A percentile compares a stretch with the other conserved stretches of the same genome.
These are phyloP conservation scores for Crocallis elinguaria DNA, from an alignment of 2,888 invertebrate species.

Conservation along the genomic window DNA sequence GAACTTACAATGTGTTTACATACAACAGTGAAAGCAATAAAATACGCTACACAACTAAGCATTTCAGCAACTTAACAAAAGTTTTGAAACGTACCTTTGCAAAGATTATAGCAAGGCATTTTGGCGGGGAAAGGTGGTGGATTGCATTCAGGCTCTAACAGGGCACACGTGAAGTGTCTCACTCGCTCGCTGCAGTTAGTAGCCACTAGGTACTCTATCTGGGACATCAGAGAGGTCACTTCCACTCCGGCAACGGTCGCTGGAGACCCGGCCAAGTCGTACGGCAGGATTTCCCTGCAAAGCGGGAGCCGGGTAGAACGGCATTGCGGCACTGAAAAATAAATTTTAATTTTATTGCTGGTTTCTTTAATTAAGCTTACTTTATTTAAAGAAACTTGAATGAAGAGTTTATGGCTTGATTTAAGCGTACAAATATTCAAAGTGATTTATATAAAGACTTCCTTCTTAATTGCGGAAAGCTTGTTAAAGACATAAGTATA, in stretches of 20 bases:
- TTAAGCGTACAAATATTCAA: no score
- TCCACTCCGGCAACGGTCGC: constrained; percentile 66
- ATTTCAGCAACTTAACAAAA: neutral
- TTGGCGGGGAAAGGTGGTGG: constrained; percentile 84
- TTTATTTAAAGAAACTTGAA: no score
- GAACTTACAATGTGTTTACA: neutral
- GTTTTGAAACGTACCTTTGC: constrained; percentile 80
- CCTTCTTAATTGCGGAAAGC: no score
- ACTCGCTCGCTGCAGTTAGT: constrained; percentile 87
- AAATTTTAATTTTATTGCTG: constrained; percentile 2
- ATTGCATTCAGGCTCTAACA: constrained; percentile 88
- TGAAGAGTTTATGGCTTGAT: no score
- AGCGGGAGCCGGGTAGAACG: constrained; percentile 79
- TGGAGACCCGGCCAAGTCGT: constrained; percentile 85
- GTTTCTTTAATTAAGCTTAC: no score
- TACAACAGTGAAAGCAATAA: no score
- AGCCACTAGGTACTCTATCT: constrained; percentile 85
- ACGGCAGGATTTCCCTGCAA: constrained; percentile 88
- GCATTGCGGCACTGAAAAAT: constrained; percentile 74
- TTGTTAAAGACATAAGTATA: no score
- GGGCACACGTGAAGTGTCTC: constrained; percentile 86
- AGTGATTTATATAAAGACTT: no score
- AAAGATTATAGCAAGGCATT: constrained; percentile 87
- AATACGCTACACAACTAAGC: neutral
- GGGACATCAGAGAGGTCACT: constrained; percentile 73